Conservation (phyloP, 2,888 invertebrate genomes). For the Hyposoter didymator region DNA sequence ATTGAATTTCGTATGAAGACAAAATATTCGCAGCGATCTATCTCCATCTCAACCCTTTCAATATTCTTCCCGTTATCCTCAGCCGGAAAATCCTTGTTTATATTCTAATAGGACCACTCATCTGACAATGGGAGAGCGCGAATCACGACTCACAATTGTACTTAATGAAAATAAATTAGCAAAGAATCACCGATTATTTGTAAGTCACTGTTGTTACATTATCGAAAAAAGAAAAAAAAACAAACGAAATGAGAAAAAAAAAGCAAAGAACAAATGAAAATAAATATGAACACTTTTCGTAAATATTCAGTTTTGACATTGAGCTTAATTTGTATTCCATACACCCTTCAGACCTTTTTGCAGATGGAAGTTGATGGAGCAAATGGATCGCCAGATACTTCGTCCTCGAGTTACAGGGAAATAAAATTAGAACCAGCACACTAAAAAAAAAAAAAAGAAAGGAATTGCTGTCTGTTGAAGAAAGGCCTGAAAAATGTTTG, state of each 20-base stretch:
- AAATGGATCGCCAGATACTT: background rate
- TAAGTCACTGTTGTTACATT: conserved; percentile 79
- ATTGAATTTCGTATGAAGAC: background rate
- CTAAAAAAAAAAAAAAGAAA: background rate
- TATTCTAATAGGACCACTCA: conserved; percentile 54
- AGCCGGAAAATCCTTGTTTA: conserved; percentile 44
- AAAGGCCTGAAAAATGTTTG: conserved; percentile 23
- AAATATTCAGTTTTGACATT: conserved; percentile 45
- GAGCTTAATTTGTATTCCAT: background rate
- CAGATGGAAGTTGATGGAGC: background rate
- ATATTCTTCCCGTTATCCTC: conserved; percentile 20
- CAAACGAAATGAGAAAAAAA: conserved; percentile 13
- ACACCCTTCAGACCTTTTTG: background rate
- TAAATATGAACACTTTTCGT: conserved; percentile 76
- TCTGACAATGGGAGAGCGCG: conserved; percentile 51
- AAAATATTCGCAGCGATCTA: background rate
- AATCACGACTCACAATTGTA: conserved; percentile 51
- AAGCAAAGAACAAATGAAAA: conserved; percentile 60
- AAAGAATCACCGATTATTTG: conserved; percentile 69
- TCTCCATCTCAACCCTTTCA: background rate
- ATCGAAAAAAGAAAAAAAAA: conserved; percentile 65
- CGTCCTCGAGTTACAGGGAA: background rate
- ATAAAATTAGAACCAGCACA: background rate
- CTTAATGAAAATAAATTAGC: conserved; percentile 55
- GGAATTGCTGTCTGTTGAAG: background rate